phyloP scores from a whole-genome alignment of 2,797 vertebrate species.

The Myiotriccus ornatus region DNA sequence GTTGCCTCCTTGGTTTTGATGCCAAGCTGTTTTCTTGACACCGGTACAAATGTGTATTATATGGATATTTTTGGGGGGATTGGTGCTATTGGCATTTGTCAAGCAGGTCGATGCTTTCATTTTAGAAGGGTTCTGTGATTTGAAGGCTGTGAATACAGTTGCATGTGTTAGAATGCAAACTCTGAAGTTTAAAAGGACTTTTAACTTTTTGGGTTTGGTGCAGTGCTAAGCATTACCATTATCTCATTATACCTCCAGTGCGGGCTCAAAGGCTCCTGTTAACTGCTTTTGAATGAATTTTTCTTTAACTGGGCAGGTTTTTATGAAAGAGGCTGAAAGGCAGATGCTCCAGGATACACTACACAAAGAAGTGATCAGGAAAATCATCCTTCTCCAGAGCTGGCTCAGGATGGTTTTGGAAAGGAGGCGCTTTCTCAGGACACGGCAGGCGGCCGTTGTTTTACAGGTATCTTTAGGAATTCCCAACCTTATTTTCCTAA shows the following conservation, averaged over 20 bases:
- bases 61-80: background rate
- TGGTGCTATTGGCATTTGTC: background rate
- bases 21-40: background rate
- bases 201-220: background rate
- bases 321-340: conserved; percentile 90
- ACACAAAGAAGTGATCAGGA: conserved; percentile 91
- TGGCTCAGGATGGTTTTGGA: conserved; percentile 88
- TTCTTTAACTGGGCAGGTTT: conserved; percentile 79
- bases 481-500: background rate
- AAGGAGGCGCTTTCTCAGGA: conserved; percentile 83
- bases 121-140: background rate
- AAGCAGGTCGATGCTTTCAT: background rate
- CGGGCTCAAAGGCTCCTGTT: background rate
- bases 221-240: background rate
- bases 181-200: background rate
- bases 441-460: conserved; percentile 78
- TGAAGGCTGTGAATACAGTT: background rate
- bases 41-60: background rate
- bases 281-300: background rate
- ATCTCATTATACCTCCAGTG: background rate
- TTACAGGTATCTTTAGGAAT: conserved; percentile 82
- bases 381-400: conserved; percentile 92
- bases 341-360: conserved; percentile 90
- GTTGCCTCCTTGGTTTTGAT: background rate
- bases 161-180: background rate